Evolutionary conservation across 2,113 vertebrate species (phyloP).

Genomic region (Merops nubicus): DNA sequence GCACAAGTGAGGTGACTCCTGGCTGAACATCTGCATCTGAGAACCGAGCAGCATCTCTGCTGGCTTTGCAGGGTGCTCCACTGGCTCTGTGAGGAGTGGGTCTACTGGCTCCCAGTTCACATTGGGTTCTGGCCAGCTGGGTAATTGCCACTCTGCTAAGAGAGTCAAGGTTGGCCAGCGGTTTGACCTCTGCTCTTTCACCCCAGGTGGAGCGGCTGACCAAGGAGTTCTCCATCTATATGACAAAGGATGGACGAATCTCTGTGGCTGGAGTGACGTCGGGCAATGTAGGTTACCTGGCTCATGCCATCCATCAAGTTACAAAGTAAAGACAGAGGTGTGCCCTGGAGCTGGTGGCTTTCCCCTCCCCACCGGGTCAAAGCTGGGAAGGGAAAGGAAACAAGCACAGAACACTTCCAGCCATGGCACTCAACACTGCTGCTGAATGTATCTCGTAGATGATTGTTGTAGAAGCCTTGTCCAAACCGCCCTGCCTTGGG

Average conservation of each 20-base stretch:
- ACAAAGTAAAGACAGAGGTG: constrained; percentile 83
- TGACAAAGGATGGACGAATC: constrained; percentile 98
- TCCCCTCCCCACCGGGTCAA: not conserved
- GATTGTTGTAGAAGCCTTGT: constrained; percentile 37
- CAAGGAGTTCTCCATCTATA: constrained; percentile 95
- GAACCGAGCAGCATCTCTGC: not conserved
- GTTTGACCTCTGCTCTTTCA: not conserved
- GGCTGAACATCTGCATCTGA: not conserved
- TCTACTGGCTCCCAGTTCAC: not conserved
- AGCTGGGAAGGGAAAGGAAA: constrained; percentile 42
- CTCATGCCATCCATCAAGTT: constrained; percentile 91
- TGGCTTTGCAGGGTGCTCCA: not conserved
- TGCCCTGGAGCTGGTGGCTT: constrained; percentile 28
- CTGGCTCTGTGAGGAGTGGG: not conserved
- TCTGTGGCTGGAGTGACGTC: constrained; percentile 93
- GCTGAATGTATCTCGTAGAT: constrained; percentile 58
- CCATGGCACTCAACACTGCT: constrained; percentile 18
- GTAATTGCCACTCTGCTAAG: not conserved
- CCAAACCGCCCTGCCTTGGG: not conserved
- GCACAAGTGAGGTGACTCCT: not conserved
- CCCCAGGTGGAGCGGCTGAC: constrained; percentile 89
- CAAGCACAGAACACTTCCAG: constrained; percentile 31
- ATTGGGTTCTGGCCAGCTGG: not conserved
- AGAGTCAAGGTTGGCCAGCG: not conserved
- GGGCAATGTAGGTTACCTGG: constrained; percentile 90